Evolutionary conservation across 2,888 invertebrate species (phyloP).

Genomic region (Macrophya annulata): DNA sequence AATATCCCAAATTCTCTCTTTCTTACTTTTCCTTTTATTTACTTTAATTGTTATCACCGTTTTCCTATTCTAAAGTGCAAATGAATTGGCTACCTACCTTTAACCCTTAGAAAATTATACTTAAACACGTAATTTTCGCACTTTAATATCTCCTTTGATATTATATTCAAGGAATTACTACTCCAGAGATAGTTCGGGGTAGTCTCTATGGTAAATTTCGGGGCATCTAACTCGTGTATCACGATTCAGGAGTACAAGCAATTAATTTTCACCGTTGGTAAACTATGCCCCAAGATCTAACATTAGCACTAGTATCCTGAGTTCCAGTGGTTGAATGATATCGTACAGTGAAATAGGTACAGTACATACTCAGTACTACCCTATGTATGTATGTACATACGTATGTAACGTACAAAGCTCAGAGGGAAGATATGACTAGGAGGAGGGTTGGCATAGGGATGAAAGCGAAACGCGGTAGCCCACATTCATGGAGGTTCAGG

Average conservation of each 20-base stretch:
- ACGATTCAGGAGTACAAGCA: neutral
- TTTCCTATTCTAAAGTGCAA: no score
- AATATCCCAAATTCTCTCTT: conserved; percentile 1
- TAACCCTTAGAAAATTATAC: no score
- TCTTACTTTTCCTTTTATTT: no score
- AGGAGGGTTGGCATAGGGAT: neutral
- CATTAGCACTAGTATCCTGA: conserved; percentile 20
- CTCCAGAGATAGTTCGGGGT: neutral
- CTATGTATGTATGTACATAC: no score
- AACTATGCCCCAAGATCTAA: conserved; percentile 51
- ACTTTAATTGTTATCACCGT: conserved; percentile 29
- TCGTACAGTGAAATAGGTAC: neutral
- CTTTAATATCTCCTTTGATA: neutral
- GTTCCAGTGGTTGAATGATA: conserved; percentile 45
- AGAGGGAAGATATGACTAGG: conserved; percentile 28
- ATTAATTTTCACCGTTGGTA: conserved; percentile 37
- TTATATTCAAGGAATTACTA: neutral
- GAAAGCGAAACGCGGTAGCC: conserved; percentile 17
- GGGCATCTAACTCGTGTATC: neutral
- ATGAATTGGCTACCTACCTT: no score
- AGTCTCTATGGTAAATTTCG: neutral
- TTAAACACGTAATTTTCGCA: neutral
- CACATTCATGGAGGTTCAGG: conserved; percentile 24
- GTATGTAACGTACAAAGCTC: neutral
- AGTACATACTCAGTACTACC: neutral